Evolutionary conservation across 1,140 invertebrate species (phyloP).

Genomic region (Homalodisca vitripennis): DNA sequence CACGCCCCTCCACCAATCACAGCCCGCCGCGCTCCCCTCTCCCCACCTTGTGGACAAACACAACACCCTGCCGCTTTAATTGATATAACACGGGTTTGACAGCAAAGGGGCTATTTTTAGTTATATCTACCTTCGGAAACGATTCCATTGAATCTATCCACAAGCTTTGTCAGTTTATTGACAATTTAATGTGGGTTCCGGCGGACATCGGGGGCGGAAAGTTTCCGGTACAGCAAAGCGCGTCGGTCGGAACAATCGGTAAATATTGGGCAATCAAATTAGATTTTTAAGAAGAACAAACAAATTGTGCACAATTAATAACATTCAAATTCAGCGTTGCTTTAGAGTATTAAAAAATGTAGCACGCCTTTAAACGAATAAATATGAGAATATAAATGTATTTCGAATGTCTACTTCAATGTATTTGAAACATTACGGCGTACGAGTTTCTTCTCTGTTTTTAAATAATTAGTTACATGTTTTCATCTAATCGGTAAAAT

Average conservation of each 20-base stretch:
- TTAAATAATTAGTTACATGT: too few relatives aligned
- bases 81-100: conserved; percentile 11
- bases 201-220: conserved; percentile 6
- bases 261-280: conserved; percentile 2
- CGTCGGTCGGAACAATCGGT: not conserved
- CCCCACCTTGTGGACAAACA: not conserved
- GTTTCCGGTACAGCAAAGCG: too few relatives aligned
- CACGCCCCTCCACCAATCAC: conserved; percentile 14
- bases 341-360: too few relatives aligned
- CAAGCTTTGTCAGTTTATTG: conserved; percentile 22
- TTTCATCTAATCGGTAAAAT: too few relatives aligned
- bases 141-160: not conserved
- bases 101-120: conserved; percentile 10
- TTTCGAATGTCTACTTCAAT: too few relatives aligned
- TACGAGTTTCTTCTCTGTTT: too few relatives aligned
- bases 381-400: too few relatives aligned
- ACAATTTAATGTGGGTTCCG: conserved; percentile 15
- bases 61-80: not conserved
- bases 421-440: too few relatives aligned
- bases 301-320: too few relatives aligned
- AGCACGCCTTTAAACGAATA: too few relatives aligned
- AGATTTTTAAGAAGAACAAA: too few relatives aligned
- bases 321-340: too few relatives aligned
- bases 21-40: not conserved
- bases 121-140: conserved; percentile 16